phyloP scores from a whole-genome alignment of 2,888 invertebrate genomes.

The Agapetus fuscipes region DNA sequence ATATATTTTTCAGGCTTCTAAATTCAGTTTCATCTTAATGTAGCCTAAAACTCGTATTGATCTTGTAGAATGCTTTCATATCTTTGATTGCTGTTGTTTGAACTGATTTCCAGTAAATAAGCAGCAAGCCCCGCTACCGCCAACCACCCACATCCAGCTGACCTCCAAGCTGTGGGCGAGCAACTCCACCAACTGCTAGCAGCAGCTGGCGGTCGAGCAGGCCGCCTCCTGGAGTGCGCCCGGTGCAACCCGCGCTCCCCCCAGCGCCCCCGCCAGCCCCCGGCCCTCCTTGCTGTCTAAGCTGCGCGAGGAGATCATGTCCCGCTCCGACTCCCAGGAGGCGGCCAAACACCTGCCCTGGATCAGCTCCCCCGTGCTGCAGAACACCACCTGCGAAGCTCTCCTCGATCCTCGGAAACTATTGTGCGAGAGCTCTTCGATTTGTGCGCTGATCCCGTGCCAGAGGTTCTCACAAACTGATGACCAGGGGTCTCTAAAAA shows the following conservation, averaged over 20 bases:
- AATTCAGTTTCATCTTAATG: too few relatives aligned
- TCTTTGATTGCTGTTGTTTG: too few relatives aligned
- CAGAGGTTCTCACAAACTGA: constrained; percentile 3
- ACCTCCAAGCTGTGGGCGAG: constrained; percentile 45
- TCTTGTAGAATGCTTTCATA: too few relatives aligned
- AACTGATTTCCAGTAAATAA: constrained; percentile 31
- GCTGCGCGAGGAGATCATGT: constrained; percentile 15
- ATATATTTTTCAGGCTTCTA: too few relatives aligned
- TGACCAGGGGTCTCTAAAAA: not conserved
- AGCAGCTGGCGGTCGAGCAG: constrained; percentile 34
- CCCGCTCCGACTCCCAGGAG: constrained; percentile 11
- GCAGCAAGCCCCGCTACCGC: constrained; percentile 54
- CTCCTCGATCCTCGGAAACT: constrained; percentile 19
- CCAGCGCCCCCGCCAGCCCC: constrained; percentile 10
- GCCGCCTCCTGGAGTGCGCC: constrained; percentile 6
- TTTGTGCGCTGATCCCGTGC: constrained; percentile 19
- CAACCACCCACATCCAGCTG: constrained; percentile 43
- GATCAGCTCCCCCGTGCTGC: constrained; percentile 20
- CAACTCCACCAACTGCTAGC: constrained; percentile 44
- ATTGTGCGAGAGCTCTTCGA: constrained; percentile 20
- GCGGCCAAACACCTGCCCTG: constrained; percentile 12
- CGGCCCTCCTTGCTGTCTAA: constrained; percentile 4
- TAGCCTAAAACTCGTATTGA: too few relatives aligned
- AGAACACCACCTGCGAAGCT: constrained; percentile 19
- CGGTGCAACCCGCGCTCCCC: constrained; percentile 8